These are phyloP conservation scores for Linhomoeus sp. DNA, from an alignment of 2,888 invertebrate species.

Conservation along the genomic window DNA sequence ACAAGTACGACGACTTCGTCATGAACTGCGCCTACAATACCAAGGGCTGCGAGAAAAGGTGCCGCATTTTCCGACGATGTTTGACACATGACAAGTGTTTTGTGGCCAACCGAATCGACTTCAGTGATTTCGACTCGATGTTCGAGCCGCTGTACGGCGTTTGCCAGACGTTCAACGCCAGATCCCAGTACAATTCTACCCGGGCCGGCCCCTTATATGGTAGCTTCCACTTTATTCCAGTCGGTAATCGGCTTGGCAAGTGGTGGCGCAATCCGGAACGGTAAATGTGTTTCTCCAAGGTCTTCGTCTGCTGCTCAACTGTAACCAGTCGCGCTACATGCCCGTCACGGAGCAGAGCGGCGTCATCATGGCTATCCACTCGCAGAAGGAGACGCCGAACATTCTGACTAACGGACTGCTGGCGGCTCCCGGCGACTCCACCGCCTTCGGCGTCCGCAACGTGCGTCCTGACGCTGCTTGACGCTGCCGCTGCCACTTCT, in stretches of 20 bases:
- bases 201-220: conserved; percentile 29
- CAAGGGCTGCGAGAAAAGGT: conserved; percentile 15
- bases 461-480: not conserved
- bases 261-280: no score
- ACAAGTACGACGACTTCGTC: conserved; percentile 17
- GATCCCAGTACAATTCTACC: conserved; percentile 7
- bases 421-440: conserved; percentile 20
- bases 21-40: conserved; percentile 22
- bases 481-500: no score
- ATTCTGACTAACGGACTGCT: no score
- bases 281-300: conserved; percentile 5
- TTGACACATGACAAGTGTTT: no score
- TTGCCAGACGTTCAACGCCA: conserved; percentile 27
- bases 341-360: conserved; percentile 29
- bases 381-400: conserved; percentile 12
- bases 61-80: no score
- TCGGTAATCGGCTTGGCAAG: no score
- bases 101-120: no score
- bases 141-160: conserved; percentile 19
- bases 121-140: conserved; percentile 28
- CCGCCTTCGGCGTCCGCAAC: conserved; percentile 17
- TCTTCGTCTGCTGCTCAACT: conserved; percentile 16
- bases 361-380: conserved; percentile 28
- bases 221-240: no score
- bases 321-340: conserved; percentile 16